phyloP scores from a whole-genome alignment of 2,888 invertebrate genomes.

The Bursaphelenchus okinawaensis region DNA sequence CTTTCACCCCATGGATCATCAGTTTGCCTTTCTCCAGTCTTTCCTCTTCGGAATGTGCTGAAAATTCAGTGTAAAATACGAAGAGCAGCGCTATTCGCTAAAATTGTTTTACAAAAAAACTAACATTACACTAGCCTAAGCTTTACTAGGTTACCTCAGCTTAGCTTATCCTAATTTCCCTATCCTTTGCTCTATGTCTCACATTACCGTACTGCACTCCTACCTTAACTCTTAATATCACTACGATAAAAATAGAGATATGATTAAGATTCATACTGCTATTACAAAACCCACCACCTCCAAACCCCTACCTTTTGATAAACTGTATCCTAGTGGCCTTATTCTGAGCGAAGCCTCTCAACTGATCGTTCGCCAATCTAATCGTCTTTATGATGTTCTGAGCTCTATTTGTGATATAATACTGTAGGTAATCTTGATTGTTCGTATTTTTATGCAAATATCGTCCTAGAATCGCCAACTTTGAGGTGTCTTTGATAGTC shows the following conservation, averaged over 20 bases:
- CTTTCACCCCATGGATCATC: conserved; percentile 14
- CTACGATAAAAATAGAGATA: too few relatives aligned
- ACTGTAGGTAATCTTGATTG: conserved; percentile 17
- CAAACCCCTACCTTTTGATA: conserved; percentile 23
- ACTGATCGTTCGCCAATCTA: conserved; percentile 25
- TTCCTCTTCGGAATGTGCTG: background rate
- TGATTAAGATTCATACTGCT: too few relatives aligned
- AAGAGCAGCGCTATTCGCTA: background rate
- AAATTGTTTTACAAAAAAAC: too few relatives aligned
- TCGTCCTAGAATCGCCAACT: conserved; percentile 22
- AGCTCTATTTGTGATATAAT: conserved; percentile 23
- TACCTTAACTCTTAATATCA: too few relatives aligned
- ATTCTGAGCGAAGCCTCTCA: conserved; percentile 7
- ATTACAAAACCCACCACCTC: too few relatives aligned
- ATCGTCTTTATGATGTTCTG: conserved; percentile 36
- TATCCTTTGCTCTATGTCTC: too few relatives aligned
- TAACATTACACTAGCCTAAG: too few relatives aligned
- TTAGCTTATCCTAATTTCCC: too few relatives aligned
- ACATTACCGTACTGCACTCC: too few relatives aligned
- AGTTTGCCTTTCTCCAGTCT: background rate
- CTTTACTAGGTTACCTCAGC: too few relatives aligned
- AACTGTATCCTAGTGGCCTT: conserved; percentile 24
- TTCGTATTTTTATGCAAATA: conserved; percentile 26
- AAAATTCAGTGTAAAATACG: background rate
- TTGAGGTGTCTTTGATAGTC: conserved; percentile 31